These are phyloP conservation scores for Bellardia pandia DNA, from an alignment of 2,888 invertebrate species.

Conservation along the genomic window DNA sequence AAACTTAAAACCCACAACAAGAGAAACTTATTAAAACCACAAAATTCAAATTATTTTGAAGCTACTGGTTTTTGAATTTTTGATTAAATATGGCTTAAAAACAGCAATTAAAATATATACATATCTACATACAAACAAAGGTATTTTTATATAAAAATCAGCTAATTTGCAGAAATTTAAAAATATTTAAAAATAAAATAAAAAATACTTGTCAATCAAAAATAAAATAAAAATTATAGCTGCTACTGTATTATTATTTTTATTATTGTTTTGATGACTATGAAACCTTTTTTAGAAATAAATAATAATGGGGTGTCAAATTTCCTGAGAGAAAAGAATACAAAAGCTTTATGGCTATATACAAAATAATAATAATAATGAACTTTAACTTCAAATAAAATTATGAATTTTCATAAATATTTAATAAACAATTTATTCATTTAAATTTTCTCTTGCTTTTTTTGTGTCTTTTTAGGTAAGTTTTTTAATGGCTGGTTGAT, in stretches of 20 bases:
- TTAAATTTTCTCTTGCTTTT: conserved; percentile 39
- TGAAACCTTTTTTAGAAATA: not conserved
- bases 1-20: conserved; percentile 8
- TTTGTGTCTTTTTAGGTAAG: conserved; percentile 72
- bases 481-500: conserved; percentile 23
- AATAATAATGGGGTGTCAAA: conserved; percentile 36
- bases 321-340: conserved; percentile 17
- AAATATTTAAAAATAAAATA: conserved; percentile 17
- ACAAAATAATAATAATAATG: not conserved
- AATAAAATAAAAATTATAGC: conserved; percentile 6
- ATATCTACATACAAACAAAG: not conserved
- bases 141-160: conserved; percentile 18
- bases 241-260: conserved; percentile 48
- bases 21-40: conserved; percentile 40
- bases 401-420: not conserved
- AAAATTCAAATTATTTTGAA: conserved; percentile 8
- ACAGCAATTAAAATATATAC: conserved; percentile 38
- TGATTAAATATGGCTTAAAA: conserved; percentile 23
- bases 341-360: not conserved
- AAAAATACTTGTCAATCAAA: not conserved
- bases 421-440: not conserved
- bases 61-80: conserved; percentile 56
- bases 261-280: conserved; percentile 28
- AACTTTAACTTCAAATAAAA: conserved; percentile 8
- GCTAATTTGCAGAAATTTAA: conserved; percentile 45